Percentiles rank a stretch among this genome's conserved stretches.
Conservation (phyloP, 2,113 vertebrate genomes). For the Proteles cristata region DNA sequence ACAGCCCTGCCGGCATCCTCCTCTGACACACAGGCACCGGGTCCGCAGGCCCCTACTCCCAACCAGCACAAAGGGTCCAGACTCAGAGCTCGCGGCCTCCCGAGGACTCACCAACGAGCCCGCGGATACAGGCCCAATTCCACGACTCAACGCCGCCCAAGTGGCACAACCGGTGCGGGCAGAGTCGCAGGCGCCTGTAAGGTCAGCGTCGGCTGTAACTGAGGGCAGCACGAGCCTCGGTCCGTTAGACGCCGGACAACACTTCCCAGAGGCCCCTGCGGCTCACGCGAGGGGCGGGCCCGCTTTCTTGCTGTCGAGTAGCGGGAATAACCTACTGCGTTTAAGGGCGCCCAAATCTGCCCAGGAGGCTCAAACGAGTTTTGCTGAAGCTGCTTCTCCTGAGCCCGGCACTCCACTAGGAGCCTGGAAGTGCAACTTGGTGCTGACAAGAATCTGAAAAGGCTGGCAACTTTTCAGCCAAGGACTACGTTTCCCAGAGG, state of each 20-base stretch:
- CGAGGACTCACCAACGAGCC: slow-evolving; percentile 32
- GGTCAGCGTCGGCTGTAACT: fast-evolving
- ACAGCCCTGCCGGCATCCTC: neutral
- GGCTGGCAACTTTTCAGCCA: neutral
- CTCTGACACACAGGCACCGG: neutral
- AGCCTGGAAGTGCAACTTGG: neutral
- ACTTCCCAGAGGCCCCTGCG: slow-evolving; percentile 68
- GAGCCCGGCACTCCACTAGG: neutral
- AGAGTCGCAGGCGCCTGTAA: fast-evolving
- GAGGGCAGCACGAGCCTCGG: neutral
- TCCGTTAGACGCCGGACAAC: slow-evolving; percentile 3
- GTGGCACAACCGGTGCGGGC: neutral
- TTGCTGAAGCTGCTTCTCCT: neutral
- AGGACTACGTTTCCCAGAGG: slow-evolving; percentile 73
- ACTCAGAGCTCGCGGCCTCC: neutral
- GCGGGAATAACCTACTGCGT: neutral
- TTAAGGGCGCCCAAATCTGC: neutral
- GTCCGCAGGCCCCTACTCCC: neutral
- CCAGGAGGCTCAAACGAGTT: neutral
- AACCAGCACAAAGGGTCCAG: neutral
- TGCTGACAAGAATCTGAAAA: neutral
- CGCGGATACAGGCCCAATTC: neutral
- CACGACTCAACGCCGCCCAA: neutral
- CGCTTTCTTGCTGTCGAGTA: neutral
- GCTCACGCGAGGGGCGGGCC: neutral